Evolutionary conservation across 2,797 vertebrate genomes (phyloP).

Genomic region (Sebastolobus altivelis): DNA sequence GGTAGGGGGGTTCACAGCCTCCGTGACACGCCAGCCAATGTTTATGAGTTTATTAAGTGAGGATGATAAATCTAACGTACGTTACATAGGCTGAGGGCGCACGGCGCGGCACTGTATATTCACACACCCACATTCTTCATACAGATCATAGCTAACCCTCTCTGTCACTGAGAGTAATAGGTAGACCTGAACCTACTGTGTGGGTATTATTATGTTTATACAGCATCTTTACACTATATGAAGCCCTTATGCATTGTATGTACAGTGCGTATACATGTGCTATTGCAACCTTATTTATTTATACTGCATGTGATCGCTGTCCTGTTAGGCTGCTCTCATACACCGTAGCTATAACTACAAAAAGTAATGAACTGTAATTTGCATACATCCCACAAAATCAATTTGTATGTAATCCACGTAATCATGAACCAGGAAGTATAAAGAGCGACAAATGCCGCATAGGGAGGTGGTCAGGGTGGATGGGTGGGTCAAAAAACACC

Average conservation of each 20-base stretch:
- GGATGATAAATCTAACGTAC: constrained; percentile 77
- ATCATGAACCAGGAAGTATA: too few species aligned
- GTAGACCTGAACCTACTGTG: not conserved
- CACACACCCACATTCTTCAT: constrained; percentile 40
- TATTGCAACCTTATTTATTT: not conserved
- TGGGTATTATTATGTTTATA: not conserved
- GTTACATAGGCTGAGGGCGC: constrained; percentile 52
- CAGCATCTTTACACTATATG: not conserved
- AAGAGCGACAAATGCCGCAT: too few species aligned
- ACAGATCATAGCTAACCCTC: constrained; percentile 1
- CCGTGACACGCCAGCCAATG: constrained; percentile 70
- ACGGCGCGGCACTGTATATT: constrained; percentile 44
- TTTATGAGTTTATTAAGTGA: constrained; percentile 83
- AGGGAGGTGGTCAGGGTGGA: too few species aligned
- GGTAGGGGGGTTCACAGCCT: constrained; percentile 62
- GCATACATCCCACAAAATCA: too few species aligned
- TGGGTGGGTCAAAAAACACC: fast-evolving
- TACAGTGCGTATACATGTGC: too few species aligned
- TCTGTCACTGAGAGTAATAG: constrained; percentile 30
- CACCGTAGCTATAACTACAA: not conserved
- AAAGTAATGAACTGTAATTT: too few species aligned
- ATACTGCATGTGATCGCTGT: not conserved
- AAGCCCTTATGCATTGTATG: not conserved
- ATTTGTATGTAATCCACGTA: fast-evolving
- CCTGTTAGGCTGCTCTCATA: not conserved